Percentiles rank a stretch among this genome's conserved stretches.
Evolutionary conservation across 2,888 invertebrate species (phyloP).

Genomic region (Smittia aterrima): DNA sequence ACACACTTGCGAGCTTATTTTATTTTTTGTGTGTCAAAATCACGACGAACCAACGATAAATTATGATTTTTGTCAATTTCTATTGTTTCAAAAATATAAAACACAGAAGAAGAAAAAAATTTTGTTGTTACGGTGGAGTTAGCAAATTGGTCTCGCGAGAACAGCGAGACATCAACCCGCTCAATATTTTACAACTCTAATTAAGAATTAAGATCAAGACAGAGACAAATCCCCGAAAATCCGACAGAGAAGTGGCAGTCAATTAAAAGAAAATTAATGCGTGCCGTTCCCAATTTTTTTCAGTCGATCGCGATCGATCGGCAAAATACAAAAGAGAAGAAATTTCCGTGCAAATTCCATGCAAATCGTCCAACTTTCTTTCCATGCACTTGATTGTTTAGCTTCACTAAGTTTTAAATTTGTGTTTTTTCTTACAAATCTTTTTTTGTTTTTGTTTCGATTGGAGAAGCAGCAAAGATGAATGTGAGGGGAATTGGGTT

Average conservation of each 20-base stretch:
- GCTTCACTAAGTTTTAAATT: background rate
- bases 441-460: background rate
- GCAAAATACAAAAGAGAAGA: background rate
- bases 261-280: no score
- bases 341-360: background rate
- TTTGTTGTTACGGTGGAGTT: background rate
- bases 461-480: background rate
- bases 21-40: constrained; percentile 13
- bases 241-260: background rate
- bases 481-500: constrained; percentile 20
- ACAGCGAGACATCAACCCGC: constrained; percentile 15
- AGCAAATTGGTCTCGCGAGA: constrained; percentile 19
- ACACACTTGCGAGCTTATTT: background rate
- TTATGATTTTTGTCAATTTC: background rate
- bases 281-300: no score
- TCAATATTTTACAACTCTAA: constrained; percentile 7
- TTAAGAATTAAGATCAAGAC: background rate
- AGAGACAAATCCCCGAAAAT: background rate
- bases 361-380: background rate
- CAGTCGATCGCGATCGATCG: background rate
- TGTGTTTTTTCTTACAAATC: no score
- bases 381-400: constrained; percentile 8
- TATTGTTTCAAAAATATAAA: background rate
- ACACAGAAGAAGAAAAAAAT: constrained; percentile 11
- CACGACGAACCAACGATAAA: background rate